These are phyloP conservation scores for Sebastes iracundus DNA, from an alignment of 2,797 vertebrate species.

Conservation along the genomic window DNA sequence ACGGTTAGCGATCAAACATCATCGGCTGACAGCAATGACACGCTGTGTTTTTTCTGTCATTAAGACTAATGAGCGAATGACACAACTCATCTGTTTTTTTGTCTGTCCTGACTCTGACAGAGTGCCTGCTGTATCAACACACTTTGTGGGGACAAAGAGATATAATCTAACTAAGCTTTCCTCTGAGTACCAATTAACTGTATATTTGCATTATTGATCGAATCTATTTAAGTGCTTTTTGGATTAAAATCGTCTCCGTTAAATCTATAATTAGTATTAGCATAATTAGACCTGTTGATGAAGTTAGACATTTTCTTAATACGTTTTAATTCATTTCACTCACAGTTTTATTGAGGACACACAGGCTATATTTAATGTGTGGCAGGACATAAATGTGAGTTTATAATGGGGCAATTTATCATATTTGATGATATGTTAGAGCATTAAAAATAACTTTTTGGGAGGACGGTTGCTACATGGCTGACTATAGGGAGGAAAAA, in stretches of 20 bases:
- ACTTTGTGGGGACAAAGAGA: background rate
- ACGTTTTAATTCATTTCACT: background rate
- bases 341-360: background rate
- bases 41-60: conserved; percentile 19
- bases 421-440: background rate
- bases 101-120: background rate
- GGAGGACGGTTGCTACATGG: background rate
- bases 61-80: conserved; percentile 20
- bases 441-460: background rate
- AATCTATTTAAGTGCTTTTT: conserved; percentile 25
- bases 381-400: background rate
- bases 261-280: conserved; percentile 12
- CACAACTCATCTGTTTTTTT: conserved; percentile 9
- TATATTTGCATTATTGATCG: conserved; percentile 40
- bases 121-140: conserved; percentile 6
- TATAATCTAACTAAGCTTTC: conserved; percentile 30
- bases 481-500: background rate
- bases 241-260: conserved; percentile 15
- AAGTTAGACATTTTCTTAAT: background rate
- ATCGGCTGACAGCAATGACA: conserved; percentile 8
- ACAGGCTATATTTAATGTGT: background rate
- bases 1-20: conserved; percentile 4
- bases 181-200: conserved; percentile 37
- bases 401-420: background rate
- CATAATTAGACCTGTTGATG: conserved; percentile 6